Evolutionary conservation across 2,113 vertebrate species (phyloP).

Genomic region (Ochotona curzoniae): DNA sequence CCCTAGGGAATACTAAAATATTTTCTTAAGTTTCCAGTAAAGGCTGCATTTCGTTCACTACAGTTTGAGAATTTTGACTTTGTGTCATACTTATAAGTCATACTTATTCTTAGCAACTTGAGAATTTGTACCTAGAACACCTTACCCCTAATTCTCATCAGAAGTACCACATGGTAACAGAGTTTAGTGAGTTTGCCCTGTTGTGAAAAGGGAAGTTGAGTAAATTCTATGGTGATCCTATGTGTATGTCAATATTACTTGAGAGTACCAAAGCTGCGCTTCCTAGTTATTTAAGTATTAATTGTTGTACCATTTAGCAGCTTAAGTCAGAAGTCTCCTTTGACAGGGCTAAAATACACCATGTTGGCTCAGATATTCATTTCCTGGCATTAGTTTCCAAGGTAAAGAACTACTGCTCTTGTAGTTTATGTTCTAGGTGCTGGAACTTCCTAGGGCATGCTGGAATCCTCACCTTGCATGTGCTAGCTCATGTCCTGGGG

Average conservation of each 20-base stretch:
- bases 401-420: background rate
- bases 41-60: background rate
- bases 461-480: no score
- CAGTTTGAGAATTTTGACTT: background rate
- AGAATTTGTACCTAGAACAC: background rate
- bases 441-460: background rate
- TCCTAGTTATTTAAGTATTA: conserved; percentile 23
- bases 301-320: background rate
- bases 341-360: background rate
- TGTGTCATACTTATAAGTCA: background rate
- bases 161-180: background rate
- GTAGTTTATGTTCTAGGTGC: background rate
- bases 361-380: conserved; percentile 11
- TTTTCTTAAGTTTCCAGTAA: background rate
- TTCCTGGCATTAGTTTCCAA: conserved; percentile 9
- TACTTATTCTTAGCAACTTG: background rate
- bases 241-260: background rate
- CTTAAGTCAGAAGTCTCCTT: conserved; percentile 3
- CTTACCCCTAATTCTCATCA: background rate
- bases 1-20: background rate
- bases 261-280: background rate
- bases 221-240: background rate
- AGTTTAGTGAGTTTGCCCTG: background rate
- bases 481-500: no score
- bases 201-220: background rate